These are phyloP conservation scores for Phytoseiulus persimilis DNA, from an alignment of 2,888 invertebrate species.

Conservation along the genomic window DNA sequence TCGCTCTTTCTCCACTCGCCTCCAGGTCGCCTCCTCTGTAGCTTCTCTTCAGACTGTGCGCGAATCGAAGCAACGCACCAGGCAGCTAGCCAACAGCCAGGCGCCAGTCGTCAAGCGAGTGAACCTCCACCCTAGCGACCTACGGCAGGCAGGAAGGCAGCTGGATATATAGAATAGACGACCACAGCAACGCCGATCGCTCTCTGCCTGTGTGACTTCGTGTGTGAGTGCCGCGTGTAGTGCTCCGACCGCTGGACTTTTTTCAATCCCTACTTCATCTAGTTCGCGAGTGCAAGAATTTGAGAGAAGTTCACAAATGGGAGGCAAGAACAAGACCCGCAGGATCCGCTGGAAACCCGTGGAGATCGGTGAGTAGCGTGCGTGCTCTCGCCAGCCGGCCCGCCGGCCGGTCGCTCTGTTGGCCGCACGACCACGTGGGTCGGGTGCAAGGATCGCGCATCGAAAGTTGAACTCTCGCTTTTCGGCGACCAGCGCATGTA, in stretches of 20 bases:
- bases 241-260: background rate
- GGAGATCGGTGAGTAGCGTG: slow-evolving; percentile 11
- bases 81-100: background rate
- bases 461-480: background rate
- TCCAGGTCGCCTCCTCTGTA: background rate
- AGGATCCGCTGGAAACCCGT: slow-evolving; percentile 37
- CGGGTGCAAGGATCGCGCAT: background rate
- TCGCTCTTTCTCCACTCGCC: slow-evolving; percentile 5
- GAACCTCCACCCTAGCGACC: slow-evolving; percentile 5
- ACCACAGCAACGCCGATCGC: background rate
- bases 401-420: background rate
- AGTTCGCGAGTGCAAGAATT: background rate
- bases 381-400: background rate
- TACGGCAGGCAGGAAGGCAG: background rate
- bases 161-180: background rate
- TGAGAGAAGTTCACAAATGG: background rate
- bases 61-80: background rate
- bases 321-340: slow-evolving; percentile 30
- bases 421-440: background rate
- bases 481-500: background rate
- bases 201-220: background rate
- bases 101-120: background rate
- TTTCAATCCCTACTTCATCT: background rate
- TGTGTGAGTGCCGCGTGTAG: background rate
- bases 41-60: slow-evolving; percentile 5